Percentiles rank a stretch among this genome's conserved stretches.
These are phyloP conservation scores for Stratiolaelaps scimitus DNA, from an alignment of 1,140 invertebrate species.

Conservation along the genomic window DNA sequence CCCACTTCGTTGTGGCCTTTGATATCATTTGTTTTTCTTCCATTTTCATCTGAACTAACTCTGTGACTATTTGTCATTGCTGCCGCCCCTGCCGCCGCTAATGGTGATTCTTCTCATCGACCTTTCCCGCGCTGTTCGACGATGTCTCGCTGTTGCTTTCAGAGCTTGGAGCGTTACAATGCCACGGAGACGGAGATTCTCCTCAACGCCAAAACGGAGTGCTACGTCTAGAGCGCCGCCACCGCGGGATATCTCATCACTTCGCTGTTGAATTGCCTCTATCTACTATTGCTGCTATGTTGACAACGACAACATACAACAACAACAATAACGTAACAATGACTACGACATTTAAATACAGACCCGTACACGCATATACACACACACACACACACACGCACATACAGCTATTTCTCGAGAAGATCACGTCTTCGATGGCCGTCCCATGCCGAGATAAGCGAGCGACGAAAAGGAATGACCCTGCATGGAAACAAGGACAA, in stretches of 20 bases:
- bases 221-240: not conserved
- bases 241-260: not conserved
- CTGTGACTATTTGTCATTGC: too few relatives aligned
- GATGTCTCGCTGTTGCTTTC: not conserved
- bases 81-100: too few relatives aligned
- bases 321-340: not conserved
- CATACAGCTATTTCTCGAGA: not conserved
- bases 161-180: slow-evolving; percentile 25
- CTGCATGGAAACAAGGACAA: too few relatives aligned
- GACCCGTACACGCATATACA: not conserved
- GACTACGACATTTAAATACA: not conserved
- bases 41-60: too few relatives aligned
- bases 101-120: too few relatives aligned
- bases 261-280: too few relatives aligned
- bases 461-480: too few relatives aligned
- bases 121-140: not conserved
- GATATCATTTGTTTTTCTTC: too few relatives aligned
- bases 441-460: too few relatives aligned
- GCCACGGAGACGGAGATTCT: slow-evolving; percentile 23
- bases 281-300: too few relatives aligned
- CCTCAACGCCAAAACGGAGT: slow-evolving; percentile 23
- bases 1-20: too few relatives aligned
- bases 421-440: too few relatives aligned
- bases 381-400: not conserved
- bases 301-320: not conserved